Evolutionary conservation across 2,113 vertebrate genomes (phyloP), one percentile per base, ranked within the genome.

Genomic region (Menura novaehollandiae): DNA sequence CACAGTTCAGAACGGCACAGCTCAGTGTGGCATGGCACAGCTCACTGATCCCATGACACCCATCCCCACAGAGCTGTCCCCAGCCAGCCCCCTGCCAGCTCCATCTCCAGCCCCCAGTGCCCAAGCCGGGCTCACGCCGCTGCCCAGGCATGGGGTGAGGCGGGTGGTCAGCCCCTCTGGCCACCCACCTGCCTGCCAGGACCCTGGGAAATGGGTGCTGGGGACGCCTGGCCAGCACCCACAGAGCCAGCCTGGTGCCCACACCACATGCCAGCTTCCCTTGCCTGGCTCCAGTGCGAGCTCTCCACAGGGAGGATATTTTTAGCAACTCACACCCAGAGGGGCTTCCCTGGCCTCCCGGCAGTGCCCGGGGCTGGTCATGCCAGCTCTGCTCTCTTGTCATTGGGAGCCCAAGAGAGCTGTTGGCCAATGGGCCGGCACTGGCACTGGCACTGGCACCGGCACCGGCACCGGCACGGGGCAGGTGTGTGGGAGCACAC

Each of bases 241-340:
- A 8, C 9, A 24, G 62, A 27, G 39, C 27, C 56, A 44, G 32
- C 32, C 27, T 2, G 6, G 60, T 15, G 32, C 46, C 68, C 17
- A 0, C 4, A 11, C 59, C 15, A 0, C 0, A 1, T 8, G 37
- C 53, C 32, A 7, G 60, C 37, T 10, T 8, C 59, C 43, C 43
- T 26, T 19, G 1, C 6, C 47, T 13, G 3, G 11, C 7, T 1
- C 20, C 0, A 2, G 58, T 37, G 41, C 17, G 11, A 47, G 53
- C 66, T 78, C 59, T 62, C 39, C 39, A 21, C 32, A 14, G 21
- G 46, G 26, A 71, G 63, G 58, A 24, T 76, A 72, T 67, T 85
- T 88, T 94, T 62, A 89, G 89, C 7, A 51, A 46, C 52, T 75
- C 35, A 8, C 7, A 3, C 43, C 89, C 9, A 0, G 5, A 6